Conservation (phyloP, 2,113 vertebrate species). For the Erinaceus europaeus region DNA sequence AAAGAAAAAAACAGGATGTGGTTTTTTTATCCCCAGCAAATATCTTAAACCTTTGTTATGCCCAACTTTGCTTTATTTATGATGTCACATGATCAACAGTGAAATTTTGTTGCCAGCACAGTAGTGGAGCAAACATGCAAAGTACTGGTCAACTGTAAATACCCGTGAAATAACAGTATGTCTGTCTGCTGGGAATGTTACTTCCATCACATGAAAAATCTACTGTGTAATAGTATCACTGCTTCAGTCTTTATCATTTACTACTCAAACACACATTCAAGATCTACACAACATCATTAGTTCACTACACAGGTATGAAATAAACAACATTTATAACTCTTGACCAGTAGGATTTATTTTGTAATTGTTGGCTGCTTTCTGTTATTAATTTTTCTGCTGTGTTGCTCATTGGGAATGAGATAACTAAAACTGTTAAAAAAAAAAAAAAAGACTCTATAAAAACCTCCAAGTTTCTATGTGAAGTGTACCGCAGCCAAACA, state of each 20-base stretch:
- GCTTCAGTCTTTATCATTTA: background rate
- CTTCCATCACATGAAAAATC: background rate
- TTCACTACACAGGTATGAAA: background rate
- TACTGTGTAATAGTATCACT: background rate
- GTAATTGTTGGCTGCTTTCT: background rate
- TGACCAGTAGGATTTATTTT: background rate
- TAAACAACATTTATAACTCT: background rate
- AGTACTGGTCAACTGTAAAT: background rate
- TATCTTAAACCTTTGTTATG: background rate
- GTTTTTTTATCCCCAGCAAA: background rate
- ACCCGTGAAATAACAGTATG: background rate
- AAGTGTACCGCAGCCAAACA: too few species aligned
- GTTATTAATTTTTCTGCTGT: background rate
- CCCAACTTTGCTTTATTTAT: background rate
- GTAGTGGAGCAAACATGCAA: background rate
- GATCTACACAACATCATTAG: too few species aligned
- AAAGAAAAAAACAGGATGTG: background rate
- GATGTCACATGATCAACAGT: constrained; percentile 15
- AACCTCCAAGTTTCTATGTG: background rate
- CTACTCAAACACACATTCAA: background rate
- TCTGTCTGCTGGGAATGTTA: background rate
- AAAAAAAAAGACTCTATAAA: background rate
- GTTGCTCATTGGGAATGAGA: background rate
- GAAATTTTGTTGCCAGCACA: constrained; percentile 7
- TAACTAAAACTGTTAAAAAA: background rate